Base-by-base conservation (phyloP, 1,140 invertebrate genomes). In the Ips typographus region DNA sequence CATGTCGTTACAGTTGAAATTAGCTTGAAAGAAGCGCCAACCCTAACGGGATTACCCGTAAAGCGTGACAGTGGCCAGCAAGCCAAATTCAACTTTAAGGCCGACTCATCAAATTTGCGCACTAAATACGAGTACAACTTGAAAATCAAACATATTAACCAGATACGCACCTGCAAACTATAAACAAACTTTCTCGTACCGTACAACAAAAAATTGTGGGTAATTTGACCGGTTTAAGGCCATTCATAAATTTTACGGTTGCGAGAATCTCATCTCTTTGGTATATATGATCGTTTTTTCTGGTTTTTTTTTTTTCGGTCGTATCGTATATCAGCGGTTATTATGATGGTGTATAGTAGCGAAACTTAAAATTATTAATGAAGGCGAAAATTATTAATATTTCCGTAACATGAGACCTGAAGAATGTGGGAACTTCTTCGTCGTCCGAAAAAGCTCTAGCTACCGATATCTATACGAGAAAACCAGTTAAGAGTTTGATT, bases 171-270 rank as follows among this genome's bases (percentile, higher is more conserved):
- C 64, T 66, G 64, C 64, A 66, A 66, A 66, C 64, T 58, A 66
- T 66, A 66, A 66, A 66, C 53, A 66, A 66, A 66, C 64, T 66
- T 66, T 66, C 64, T 66, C 63, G 51, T 55, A 4, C 37, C 37
- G 52, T 4, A 38, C 55, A 40, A 41, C 4, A 57, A 43, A 57
- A 65, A 66, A 66, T 58, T 66, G 53, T 58, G 22, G 53, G 64
- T 58, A 66, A 66, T 66, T 66, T 66, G 64, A 66, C 64, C 64
- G 64, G 64, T 58, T 66, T 58, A 8, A 58, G 55, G 36, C 56
- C 64, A 66, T 66, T 66, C 64, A 66, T 66, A 66, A 66, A 66
- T 66, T 66, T 42, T 58, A 55, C 64, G 38, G 2, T 57, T 66
- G 52, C 43, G 42, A 57, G 53, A 66, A 37, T 22, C 55, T 66